A percentile compares a stretch with the other conserved stretches of the same genome.
Evolutionary conservation across 2,113 vertebrate species (phyloP).

Genomic region (Merops nubicus): DNA sequence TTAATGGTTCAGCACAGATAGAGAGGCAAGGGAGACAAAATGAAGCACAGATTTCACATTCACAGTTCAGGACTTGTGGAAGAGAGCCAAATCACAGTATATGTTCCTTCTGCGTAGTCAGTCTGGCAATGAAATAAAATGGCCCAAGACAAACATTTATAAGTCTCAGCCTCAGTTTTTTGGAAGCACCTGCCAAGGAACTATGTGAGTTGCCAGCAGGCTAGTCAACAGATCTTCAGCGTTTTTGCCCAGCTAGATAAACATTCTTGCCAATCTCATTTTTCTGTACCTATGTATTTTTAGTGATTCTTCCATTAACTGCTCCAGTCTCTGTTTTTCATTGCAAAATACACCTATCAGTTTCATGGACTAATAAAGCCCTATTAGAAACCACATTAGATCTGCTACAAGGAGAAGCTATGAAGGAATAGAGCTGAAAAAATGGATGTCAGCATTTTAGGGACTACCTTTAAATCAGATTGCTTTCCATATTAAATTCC

Average conservation of each 20-base stretch:
- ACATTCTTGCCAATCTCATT: background rate
- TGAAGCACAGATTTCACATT: background rate
- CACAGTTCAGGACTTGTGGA: background rate
- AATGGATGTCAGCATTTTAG: background rate
- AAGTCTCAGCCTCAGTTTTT: background rate
- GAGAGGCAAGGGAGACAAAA: slow-evolving; percentile 13
- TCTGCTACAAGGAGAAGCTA: background rate
- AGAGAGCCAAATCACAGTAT: background rate
- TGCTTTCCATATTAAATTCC: background rate
- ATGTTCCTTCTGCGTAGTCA: background rate
- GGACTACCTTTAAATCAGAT: background rate
- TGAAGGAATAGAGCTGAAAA: background rate
- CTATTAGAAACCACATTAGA: background rate
- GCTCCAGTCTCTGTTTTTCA: background rate
- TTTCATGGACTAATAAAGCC: background rate
- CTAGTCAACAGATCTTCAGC: background rate
- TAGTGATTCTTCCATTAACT: background rate
- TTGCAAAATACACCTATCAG: background rate
- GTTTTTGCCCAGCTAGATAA: background rate
- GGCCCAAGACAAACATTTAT: slow-evolving; percentile 33
- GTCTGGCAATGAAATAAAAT: background rate
- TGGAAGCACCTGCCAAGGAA: background rate
- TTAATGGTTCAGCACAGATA: background rate
- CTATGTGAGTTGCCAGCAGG: background rate
- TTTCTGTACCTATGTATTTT: background rate